Conservation (phyloP, 2,797 vertebrate species). For the Sebastes trivittatus region DNA sequence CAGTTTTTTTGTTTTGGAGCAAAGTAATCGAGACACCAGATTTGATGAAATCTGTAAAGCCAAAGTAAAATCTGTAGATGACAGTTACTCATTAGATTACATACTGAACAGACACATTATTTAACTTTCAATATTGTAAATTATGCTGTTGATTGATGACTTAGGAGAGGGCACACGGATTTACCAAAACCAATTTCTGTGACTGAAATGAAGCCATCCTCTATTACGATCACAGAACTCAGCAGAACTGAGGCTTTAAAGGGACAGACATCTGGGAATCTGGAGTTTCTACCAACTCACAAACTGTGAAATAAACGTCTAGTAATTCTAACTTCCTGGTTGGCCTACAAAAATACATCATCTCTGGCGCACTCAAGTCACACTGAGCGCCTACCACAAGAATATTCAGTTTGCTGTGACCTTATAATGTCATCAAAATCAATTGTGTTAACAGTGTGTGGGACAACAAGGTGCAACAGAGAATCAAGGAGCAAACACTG, state of each 20-base stretch:
- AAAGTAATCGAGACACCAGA: conserved; percentile 10
- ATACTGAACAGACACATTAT: conserved; percentile 2
- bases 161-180: not conserved
- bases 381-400: not conserved
- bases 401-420: not conserved
- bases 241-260: not conserved
- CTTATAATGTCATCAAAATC: not conserved
- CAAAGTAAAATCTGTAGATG: not conserved
- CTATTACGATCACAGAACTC: not conserved
- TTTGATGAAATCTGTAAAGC: conserved; percentile 29
- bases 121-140: conserved; percentile 7
- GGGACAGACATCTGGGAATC: not conserved
- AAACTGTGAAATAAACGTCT: not conserved
- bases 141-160: conserved; percentile 19
- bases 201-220: not conserved
- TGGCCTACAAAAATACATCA: too few relatives aligned
- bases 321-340: too few relatives aligned
- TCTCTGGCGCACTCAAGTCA: not conserved
- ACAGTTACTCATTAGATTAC: not conserved
- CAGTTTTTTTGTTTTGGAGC: conserved; percentile 23
- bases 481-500: conserved; percentile 5
- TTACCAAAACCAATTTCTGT: conserved; percentile 1
- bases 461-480: not conserved
- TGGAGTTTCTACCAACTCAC: not conserved
- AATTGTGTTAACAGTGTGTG: not conserved